Evolutionary conservation across 2,113 vertebrate species (phyloP), one percentile per base, ranked within the genome.

Genomic region (Ailuropoda melanoleuca): DNA sequence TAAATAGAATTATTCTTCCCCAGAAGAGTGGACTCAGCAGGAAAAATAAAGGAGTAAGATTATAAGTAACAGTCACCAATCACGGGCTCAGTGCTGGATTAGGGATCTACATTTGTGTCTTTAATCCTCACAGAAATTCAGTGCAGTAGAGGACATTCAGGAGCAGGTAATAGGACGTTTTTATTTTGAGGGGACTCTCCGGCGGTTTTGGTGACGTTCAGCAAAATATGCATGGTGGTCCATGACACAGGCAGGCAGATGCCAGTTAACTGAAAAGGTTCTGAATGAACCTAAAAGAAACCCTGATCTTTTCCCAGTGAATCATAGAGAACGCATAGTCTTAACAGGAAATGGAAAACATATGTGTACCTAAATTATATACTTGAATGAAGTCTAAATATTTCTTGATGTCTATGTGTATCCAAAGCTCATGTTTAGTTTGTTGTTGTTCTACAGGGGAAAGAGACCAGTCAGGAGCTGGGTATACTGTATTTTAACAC

Each of bases 221-320:
- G 8, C 13, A 66, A 39, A 86, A 78, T 83, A 62, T 1, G 6
- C 70, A 34, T 77, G 29, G 23, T 31, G 4, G 12, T 19, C 31
- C 4, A 11, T 48, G 46, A 37, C 1, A 81, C 14, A 43, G 3
- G 0, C 3, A 15, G 15, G 0, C 18, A n/a, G 4, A 43, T 31
- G 1, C 14, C 39, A 66, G 21, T 34, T 24, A 46, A 3, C n/a
- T 23, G 39, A 53, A 15, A 43, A n/a, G 1, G 1, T 48, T 68
- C 12, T 26, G 10, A 82, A 87, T 19, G 18, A 7, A 11, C 34
- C 26, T 8, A 14, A 34, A 1, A 55, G n/a, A 74, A 77, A 7
- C 19, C 3, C 13, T 84, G 21, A 34, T 53, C 6, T 60, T 81
- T 74, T 56, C 62, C 8, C 5, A 64, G 0, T 13, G 21, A 85